A percentile compares a stretch with the other conserved stretches of the same genome.
Evolutionary conservation across 2,113 vertebrate genomes (phyloP).

Genomic region (Xenopus laevis): DNA sequence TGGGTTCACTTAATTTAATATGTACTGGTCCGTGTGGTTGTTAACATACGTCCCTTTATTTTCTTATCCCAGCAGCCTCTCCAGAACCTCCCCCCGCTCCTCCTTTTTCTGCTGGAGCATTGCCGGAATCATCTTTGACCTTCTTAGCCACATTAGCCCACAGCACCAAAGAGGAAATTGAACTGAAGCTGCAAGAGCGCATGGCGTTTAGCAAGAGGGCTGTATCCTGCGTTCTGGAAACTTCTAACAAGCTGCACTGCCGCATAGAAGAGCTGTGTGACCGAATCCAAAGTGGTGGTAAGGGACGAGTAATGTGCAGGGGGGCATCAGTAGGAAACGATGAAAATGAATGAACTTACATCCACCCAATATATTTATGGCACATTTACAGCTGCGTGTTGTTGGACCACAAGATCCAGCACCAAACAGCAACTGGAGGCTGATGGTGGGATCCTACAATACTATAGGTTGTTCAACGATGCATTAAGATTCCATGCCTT

Average conservation of each 20-base stretch:
- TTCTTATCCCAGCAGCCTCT: conserved; percentile 24
- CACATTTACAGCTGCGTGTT: too few relatives aligned
- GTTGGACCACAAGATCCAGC: too few relatives aligned
- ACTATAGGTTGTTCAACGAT: too few relatives aligned
- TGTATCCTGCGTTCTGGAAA: conserved; percentile 75
- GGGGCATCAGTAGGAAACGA: too few relatives aligned
- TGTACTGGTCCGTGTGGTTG: too few relatives aligned
- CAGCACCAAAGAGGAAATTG: conserved; percentile 82
- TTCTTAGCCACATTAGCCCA: conserved; percentile 78
- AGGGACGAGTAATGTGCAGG: conserved; percentile 3
- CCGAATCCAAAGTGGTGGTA: conserved; percentile 72
- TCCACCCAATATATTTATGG: too few relatives aligned
- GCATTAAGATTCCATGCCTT: too few relatives aligned
- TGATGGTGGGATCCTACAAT: too few relatives aligned
- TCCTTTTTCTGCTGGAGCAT: conserved; percentile 40
- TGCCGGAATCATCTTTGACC: conserved; percentile 75
- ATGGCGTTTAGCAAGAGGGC: conserved; percentile 87
- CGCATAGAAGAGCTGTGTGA: conserved; percentile 74
- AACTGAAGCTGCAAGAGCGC: conserved; percentile 78
- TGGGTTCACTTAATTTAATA: too few relatives aligned
- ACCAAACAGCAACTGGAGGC: too few relatives aligned
- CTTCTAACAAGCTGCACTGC: conserved; percentile 76
- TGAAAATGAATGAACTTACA: too few relatives aligned
- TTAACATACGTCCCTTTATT: too few relatives aligned
- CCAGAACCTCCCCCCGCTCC: conserved; percentile 25